Base-by-base conservation (phyloP, 2,888 invertebrate genomes). In the Hypomecis atomaria region DNA sequence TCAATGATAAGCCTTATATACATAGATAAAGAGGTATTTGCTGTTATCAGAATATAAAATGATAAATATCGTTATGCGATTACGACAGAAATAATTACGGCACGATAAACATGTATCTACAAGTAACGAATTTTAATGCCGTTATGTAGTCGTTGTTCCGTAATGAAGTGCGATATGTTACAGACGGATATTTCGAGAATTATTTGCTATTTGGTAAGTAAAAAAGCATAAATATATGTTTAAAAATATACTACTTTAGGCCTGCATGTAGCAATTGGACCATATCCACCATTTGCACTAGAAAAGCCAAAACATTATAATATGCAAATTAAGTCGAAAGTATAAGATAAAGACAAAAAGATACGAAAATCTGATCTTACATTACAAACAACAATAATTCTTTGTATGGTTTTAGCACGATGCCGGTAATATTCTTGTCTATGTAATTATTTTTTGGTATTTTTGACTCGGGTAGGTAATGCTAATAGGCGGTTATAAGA, bases 21-120 rank as follows among this genome's bases (percentile, higher is more conserved):
- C 7, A 5, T 23, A 6, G 50, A 49, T 52, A 43, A 42, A 5
- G 11, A n/a, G 10, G 43, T 49, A 58, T 43, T 49, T 48, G 7
- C 8, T n/a, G 10, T 6, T 49, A 58, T 58, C 49, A 50, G 7
- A 42, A 42, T 40, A 57, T 40, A 36, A 33, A 48, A 57, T 11
- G 48, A 58, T 58, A 58, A 49, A 6, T 10, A 42, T 43, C 43
- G 11, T 42, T 33, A 37, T 40, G 40, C 4, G 40, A 33, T 11
- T 37, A 50, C 11, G 37, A 38, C 5, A 50, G 5, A 50, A 13
- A 23, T 40, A 33, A 52, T 33, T 40, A 42, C 7, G 11, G 8
- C 23, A 52, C 9, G 40, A 42, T 52, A 42, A 50, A 7, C 10
- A n/a, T 52, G 10, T 52, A 10, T 10, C 50, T 38, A 49, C 8